phyloP scores from a whole-genome alignment of 2,797 vertebrate genomes.

The Heterohyrax brucei region DNA sequence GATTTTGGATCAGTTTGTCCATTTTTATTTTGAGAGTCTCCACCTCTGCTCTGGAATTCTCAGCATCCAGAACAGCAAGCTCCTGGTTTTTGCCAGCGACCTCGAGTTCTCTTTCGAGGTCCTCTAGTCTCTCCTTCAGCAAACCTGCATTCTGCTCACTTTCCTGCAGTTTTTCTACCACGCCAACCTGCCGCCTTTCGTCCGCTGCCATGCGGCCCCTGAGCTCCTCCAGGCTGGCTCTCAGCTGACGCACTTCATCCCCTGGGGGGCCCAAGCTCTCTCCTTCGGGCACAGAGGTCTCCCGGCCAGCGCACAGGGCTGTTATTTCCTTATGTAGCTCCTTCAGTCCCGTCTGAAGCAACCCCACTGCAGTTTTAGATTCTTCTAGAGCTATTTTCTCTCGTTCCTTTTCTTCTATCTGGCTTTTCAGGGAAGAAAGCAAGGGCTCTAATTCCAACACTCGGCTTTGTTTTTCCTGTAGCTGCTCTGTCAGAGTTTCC shows the following conservation, averaged over 20 bases:
- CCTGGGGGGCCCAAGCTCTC: slow-evolving; percentile 91
- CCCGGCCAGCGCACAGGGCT: slow-evolving; percentile 82
- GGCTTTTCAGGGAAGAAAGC: slow-evolving; percentile 68
- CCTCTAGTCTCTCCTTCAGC: slow-evolving; percentile 90
- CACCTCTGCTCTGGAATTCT: slow-evolving; percentile 92
- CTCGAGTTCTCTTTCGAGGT: slow-evolving; percentile 93
- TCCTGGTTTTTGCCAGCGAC: slow-evolving; percentile 92
- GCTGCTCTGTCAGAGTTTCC: slow-evolving; percentile 89
- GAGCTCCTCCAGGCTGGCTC: slow-evolving; percentile 92
- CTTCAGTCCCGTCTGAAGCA: slow-evolving; percentile 90
- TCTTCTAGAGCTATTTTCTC: slow-evolving; percentile 87
- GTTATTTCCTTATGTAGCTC: slow-evolving; percentile 87
- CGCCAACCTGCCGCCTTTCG: slow-evolving; percentile 92
- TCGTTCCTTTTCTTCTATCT: slow-evolving; percentile 90
- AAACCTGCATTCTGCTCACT: slow-evolving; percentile 89
- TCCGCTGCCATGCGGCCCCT: slow-evolving; percentile 94
- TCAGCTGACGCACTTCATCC: slow-evolving; percentile 93
- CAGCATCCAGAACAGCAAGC: slow-evolving; percentile 91
- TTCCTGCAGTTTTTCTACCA: slow-evolving; percentile 91
- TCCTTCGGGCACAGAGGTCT: slow-evolving; percentile 84
- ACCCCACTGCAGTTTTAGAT: slow-evolving; percentile 83
- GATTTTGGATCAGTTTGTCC: slow-evolving; percentile 36
- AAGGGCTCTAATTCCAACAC: slow-evolving; percentile 82
- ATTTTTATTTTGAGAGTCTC: slow-evolving; percentile 91
- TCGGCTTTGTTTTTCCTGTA: slow-evolving; percentile 86